These are phyloP conservation scores for Sinocyclocheilus rhinocerous DNA, from an alignment of 2,113 vertebrate species.

Conservation along the genomic window DNA sequence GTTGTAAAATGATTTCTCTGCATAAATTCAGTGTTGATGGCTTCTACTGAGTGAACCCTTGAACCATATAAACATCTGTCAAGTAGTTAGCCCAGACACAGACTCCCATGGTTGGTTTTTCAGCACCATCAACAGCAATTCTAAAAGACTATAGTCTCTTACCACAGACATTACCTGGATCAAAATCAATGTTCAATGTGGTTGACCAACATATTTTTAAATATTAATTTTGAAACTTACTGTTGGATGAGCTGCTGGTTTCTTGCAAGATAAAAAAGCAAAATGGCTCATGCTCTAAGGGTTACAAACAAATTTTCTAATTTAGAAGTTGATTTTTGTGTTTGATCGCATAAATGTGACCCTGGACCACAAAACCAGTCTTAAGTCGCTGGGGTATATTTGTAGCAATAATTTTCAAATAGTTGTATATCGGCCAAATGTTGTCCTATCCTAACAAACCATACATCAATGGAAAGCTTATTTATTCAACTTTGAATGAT, in stretches of 20 bases:
- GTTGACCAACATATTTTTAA: not conserved
- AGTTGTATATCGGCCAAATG: too few relatives aligned
- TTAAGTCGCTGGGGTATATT: too few relatives aligned
- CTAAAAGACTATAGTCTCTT: not conserved
- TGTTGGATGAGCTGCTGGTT: not conserved
- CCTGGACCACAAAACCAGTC: too few relatives aligned
- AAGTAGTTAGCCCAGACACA: not conserved
- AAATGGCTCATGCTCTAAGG: not conserved
- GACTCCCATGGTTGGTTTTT: not conserved
- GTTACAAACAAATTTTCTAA: not conserved
- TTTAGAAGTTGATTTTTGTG: not conserved
- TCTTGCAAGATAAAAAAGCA: not conserved
- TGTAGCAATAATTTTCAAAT: too few relatives aligned
- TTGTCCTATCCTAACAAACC: too few relatives aligned
- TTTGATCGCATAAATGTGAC: not conserved
- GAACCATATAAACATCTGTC: constrained; percentile 32
- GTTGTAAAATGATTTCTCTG: not conserved
- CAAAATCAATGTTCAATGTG: not conserved
- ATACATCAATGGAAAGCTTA: too few relatives aligned
- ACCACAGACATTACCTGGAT: not conserved
- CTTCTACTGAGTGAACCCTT: constrained; percentile 9
- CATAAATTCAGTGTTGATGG: not conserved
- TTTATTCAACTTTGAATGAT: too few relatives aligned
- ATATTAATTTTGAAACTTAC: not conserved
- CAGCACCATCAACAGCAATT: not conserved